A percentile compares a stretch with the other conserved stretches of the same genome.
These are phyloP conservation scores for Ariolimax columbianus DNA, from an alignment of 2,888 invertebrate genomes.

Conservation along the genomic window DNA sequence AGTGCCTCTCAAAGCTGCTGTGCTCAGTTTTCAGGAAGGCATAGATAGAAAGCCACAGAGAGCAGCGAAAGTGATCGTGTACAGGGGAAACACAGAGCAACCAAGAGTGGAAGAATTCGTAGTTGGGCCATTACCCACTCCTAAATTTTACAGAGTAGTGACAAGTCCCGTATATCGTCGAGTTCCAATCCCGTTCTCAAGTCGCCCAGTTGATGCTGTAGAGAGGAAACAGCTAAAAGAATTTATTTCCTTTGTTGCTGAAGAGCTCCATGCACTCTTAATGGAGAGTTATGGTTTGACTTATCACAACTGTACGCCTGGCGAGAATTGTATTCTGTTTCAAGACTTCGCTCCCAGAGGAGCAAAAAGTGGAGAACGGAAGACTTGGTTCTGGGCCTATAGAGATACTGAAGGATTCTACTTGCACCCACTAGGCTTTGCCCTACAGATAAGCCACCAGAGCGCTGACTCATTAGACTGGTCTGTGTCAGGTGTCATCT, in stretches of 20 bases:
- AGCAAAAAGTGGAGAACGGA: constrained; percentile 62
- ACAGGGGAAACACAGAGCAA: constrained; percentile 65
- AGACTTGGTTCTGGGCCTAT: constrained; percentile 69
- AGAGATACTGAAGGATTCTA: constrained; percentile 69
- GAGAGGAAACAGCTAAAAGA: constrained; percentile 63
- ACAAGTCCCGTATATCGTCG: constrained; percentile 65
- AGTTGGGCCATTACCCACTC: constrained; percentile 69
- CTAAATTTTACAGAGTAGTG: constrained; percentile 60
- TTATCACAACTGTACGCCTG: constrained; percentile 67
- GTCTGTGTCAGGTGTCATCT: constrained; percentile 64
- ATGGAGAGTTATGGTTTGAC: constrained; percentile 66
- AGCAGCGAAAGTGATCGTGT: constrained; percentile 69
- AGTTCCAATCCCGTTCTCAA: constrained; percentile 65
- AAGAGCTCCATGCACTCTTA: constrained; percentile 61
- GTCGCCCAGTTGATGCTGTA: constrained; percentile 63
- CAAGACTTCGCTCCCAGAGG: constrained; percentile 68
- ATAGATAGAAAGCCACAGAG: constrained; percentile 63
- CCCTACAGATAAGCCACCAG: constrained; percentile 66
- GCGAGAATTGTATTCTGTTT: constrained; percentile 64
- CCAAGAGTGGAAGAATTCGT: constrained; percentile 71
- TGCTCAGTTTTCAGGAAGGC: constrained; percentile 62
- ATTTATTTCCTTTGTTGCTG: constrained; percentile 58
- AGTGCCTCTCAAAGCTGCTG: constrained; percentile 64
- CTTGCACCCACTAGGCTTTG: constrained; percentile 69
- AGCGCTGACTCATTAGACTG: constrained; percentile 63